Evolutionary conservation across 2,888 invertebrate genomes (phyloP).

Genomic region (Dugesia japonica): DNA sequence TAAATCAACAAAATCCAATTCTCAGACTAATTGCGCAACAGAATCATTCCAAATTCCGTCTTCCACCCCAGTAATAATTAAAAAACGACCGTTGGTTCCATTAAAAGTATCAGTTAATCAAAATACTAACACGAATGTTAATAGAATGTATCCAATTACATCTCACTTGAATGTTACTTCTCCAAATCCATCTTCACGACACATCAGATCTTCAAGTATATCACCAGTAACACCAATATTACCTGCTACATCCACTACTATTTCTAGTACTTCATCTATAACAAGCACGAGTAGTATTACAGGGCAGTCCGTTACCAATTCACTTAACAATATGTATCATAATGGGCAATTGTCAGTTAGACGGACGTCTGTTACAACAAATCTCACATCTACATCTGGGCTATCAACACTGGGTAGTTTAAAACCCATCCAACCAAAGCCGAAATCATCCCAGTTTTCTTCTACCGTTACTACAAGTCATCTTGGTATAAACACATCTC

Average conservation of each 20-base stretch:
- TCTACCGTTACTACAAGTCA: neutral
- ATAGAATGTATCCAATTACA: neutral
- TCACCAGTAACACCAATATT: neutral
- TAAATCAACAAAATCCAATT: neutral
- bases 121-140: neutral
- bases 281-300: neutral
- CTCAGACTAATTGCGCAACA: neutral
- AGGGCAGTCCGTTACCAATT: neutral
- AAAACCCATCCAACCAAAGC: neutral
- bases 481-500: neutral
- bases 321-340: neutral
- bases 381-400: neutral
- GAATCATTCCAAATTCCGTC: neutral
- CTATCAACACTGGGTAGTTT: neutral
- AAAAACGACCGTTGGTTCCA: neutral
- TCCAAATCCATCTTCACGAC: neutral
- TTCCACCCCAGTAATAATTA: neutral
- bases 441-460: neutral
- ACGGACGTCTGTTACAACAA: neutral
- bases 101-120: conserved; percentile 9
- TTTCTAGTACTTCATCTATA: neutral
- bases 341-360: neutral
- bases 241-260: neutral
- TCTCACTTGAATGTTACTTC: neutral
- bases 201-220: neutral